Evolutionary conservation across 2,888 invertebrate species (phyloP), one percentile per base, ranked within the genome.

Genomic region (Pyrgus malvae): DNA sequence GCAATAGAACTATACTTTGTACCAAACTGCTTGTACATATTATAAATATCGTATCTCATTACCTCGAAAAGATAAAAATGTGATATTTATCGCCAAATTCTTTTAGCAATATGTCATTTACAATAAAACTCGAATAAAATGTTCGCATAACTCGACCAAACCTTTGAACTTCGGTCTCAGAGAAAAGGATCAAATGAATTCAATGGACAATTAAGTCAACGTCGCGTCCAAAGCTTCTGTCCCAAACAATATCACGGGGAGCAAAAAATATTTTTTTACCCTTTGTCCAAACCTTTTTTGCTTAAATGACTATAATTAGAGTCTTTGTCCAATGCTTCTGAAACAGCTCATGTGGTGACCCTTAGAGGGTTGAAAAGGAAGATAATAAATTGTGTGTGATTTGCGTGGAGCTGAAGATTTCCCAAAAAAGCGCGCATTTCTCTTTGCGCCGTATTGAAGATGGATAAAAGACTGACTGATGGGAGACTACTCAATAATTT

Each of bases 231-330:
- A 49, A 41, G n/a, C n/a, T n/a, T n/a, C n/a, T n/a, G n/a, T n/a
- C n/a, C n/a, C n/a, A 40, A 29, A 21, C 19, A 29, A 49, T 2
- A 29, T 21, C 29, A 29, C 38, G 29, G 62, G 66, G 66, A 21
- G 7, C 71, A 72, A 75, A 72, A 76, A 74, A 78, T 72, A 70
- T 70, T 69, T 64, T 66, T 64, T 71, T 72, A 69, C 72, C 61
- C 58, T 57, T 59, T 59, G 65, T 55, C 61, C 48, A 67, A 69
- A 72, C 27, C 8, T 70, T 72, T 71, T 69, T 63, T 63, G 65
- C 58, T 62, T 55, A 62, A 58, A 40, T 40, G 21, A 58, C 38
- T 44, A 29, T 48, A 60, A 54, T 57, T 55, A 55, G 51, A 11
- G 31, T 33, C 12, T 38, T 12, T 46, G 11, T 33, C 38, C 19